Evolutionary conservation across 2,888 invertebrate genomes (phyloP).

Genomic region (Lacanobia wlatinum): DNA sequence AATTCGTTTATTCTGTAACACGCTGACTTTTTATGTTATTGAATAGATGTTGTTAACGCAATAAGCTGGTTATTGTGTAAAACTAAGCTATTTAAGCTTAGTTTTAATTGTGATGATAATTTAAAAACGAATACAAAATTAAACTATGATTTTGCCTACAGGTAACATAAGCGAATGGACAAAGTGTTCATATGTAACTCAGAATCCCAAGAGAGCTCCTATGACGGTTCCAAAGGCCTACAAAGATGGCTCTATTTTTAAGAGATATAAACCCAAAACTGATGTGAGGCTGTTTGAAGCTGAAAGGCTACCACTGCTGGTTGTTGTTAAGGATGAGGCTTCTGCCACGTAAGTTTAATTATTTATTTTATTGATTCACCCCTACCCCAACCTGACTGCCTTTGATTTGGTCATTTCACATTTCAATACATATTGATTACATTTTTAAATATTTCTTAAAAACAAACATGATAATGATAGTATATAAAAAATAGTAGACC

Average conservation of each 20-base stretch:
- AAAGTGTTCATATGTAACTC: constrained; percentile 94
- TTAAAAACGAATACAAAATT: background rate
- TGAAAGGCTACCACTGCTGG: constrained; percentile 72
- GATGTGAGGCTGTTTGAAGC: constrained; percentile 90
- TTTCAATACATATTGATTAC: too few relatives aligned
- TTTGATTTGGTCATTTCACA: too few relatives aligned
- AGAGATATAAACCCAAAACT: constrained; percentile 91
- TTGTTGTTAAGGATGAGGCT: constrained; percentile 88
- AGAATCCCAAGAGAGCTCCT: constrained; percentile 93
- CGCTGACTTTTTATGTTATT: too few relatives aligned
- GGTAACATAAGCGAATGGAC: constrained; percentile 96
- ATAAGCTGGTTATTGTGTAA: background rate
- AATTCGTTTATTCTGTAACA: too few relatives aligned
- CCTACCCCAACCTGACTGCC: too few relatives aligned
- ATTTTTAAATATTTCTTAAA: too few relatives aligned
- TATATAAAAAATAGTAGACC: too few relatives aligned
- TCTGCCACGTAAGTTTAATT: constrained; percentile 70
- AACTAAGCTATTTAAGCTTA: background rate
- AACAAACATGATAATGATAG: too few relatives aligned
- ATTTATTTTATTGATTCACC: background rate
- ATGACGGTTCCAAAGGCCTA: constrained; percentile 93
- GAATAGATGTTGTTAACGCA: background rate
- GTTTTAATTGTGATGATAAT: background rate
- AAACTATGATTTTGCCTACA: constrained; percentile 49
- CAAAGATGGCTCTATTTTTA: constrained; percentile 90